Conservation (phyloP, 2,797 vertebrate genomes). For the Myotis planiceps region DNA sequence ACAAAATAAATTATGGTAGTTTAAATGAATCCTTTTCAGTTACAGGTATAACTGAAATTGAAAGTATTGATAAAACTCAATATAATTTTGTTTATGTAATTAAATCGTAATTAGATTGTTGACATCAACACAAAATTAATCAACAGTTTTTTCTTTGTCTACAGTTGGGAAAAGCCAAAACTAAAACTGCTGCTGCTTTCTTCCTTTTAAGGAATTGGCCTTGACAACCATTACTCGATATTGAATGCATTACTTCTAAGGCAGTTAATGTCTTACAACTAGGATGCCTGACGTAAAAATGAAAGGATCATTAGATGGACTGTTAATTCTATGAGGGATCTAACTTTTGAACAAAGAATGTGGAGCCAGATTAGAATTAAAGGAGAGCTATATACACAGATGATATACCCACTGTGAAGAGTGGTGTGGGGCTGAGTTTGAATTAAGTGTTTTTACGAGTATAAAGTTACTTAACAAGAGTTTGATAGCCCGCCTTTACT, state of each 20-base stretch:
- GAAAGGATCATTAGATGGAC: neutral
- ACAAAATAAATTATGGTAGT: neutral
- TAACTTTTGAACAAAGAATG: neutral
- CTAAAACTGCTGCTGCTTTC: neutral
- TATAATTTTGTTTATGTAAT: neutral
- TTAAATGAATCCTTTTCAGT: neutral
- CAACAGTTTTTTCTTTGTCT: slow-evolving; percentile 21
- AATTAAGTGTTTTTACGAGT: neutral
- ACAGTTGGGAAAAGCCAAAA: neutral
- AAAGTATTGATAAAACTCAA: neutral
- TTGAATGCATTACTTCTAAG: neutral
- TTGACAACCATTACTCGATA: neutral
- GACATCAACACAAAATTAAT: neutral
- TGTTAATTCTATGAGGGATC: neutral
- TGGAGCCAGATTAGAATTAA: neutral
- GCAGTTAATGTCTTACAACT: slow-evolving; percentile 11
- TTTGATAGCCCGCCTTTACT: neutral
- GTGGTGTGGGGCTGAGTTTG: neutral
- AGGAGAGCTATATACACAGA: neutral
- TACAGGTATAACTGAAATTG: neutral
- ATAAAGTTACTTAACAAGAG: neutral
- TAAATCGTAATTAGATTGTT: slow-evolving; percentile 15
- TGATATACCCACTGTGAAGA: neutral
- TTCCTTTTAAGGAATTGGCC: slow-evolving; percentile 45
- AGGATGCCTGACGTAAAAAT: neutral